Base-by-base conservation (phyloP, 1,140 invertebrate species). In the Vanessa tameamea region DNA sequence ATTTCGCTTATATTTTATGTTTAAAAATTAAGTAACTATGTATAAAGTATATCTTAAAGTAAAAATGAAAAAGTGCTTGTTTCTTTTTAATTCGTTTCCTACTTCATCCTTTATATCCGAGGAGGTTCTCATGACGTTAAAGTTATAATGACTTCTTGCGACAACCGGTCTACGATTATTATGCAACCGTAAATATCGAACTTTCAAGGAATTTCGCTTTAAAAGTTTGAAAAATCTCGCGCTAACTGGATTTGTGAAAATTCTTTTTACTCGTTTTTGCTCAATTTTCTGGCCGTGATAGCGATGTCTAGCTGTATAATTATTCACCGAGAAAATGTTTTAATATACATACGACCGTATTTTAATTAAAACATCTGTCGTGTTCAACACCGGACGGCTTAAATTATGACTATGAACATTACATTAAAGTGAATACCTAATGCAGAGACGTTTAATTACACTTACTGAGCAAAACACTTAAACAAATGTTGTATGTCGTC, bases 351-450 rank as follows among this genome's bases (percentile, higher is more conserved):
- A 61, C 64, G 23, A 78, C 65, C 76, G 55, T 72, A 53, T 59
- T 78, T 74, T 78, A 78, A 78, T 78, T 78, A 78, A 74, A 74
- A 71, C 69, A 57, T 74, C 47, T 67, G 69, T 71, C 69, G 72
- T 74, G 51, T 53, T 77, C 61, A 50, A 71, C 64, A 68, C 23
- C 64, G 63, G 48, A 69, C 68, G 63, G 43, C 61, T n/a, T 73
- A 67, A 64, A 72, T 72, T 72, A 65, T 72, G 69, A 72, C 15
- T 63, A 71, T 57, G 61, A 63, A 72, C 70, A 72, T 72, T 64
- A 72, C 63, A 37, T 37, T 64, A 16, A 69, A 71, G 69, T 37
- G 69, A 71, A 71, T 64, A 53, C n/a, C 16, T 57, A 65, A 72
- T 66, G 43, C 51, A 20, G 59, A 64, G 63, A 72, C 64, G 47